Evolutionary conservation across 2,797 vertebrate genomes (phyloP), one percentile per base, ranked within the genome.

Genomic region (Anabacerthia variegaticeps): DNA sequence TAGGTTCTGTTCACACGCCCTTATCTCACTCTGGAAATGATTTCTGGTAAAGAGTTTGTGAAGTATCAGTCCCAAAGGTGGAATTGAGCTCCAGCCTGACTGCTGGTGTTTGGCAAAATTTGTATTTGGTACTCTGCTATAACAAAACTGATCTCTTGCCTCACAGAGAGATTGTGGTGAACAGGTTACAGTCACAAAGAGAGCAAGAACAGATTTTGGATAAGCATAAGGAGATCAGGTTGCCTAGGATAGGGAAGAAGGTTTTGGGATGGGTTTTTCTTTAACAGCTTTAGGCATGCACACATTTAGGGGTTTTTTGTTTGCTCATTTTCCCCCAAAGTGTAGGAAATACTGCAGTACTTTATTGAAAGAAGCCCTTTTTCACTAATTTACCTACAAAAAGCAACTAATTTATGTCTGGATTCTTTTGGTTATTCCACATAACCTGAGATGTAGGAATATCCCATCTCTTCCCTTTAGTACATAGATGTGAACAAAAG

Each of bases 71-170:
- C 65, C 36, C 82, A 65, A 28, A 49, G 14, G 10, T 3, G 10
- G 49, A 75, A 62, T 9, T 15, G 24, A 54, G 59, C 37, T 49
- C 46, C 54, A 71, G 6, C 27, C 22, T 44, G 78, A 27, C n/a
- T 51, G 0, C 1, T 0, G 1, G 9, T 75, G 18, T 44, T 44
- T 56, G 52, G 39, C 14, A 43, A 27, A 28, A 24, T 23, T n/a
- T 51, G 30, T 59, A 12, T 43, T 56, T 65, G 75, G 34, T 76
- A 12, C 59, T 91, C 76, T 52, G 46, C 77, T 71, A 1, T 66
- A 68, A 61, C 3, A 2, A 83, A 68, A 55, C 34, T 14, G 3
- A 48, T 59, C 41, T 63, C 26, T 62, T 24, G 5, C 14, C 7
- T 77, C 10, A 32, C 14, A 6, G 4, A 62, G 21, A 68, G 28